Percentiles rank a stretch among this genome's conserved stretches.
These are phyloP conservation scores for Eubucco bourcierii DNA, from an alignment of 2,113 vertebrate genomes.

Conservation along the genomic window DNA sequence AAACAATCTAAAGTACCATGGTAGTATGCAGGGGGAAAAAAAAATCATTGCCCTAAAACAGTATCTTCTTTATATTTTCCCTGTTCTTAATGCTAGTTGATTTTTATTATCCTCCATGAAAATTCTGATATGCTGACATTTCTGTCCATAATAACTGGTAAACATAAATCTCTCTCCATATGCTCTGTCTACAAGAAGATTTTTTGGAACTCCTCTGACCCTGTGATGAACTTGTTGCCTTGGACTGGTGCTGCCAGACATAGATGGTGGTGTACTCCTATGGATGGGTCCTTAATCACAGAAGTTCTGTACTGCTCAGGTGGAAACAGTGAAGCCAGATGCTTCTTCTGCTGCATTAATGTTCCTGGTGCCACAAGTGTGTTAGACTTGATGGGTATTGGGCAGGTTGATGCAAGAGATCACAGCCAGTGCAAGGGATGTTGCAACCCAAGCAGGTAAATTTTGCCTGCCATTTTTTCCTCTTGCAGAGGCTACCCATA, in stretches of 20 bases:
- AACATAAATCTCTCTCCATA: neutral
- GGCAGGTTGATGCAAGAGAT: neutral
- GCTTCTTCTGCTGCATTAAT: accelerated
- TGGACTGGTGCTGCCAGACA: neutral
- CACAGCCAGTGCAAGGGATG: neutral
- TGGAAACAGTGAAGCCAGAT: neutral
- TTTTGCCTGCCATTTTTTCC: neutral
- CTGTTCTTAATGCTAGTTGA: neutral
- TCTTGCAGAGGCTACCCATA: neutral
- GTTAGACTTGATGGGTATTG: no score
- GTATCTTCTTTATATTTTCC: neutral
- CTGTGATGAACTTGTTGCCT: accelerated
- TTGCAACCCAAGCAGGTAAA: neutral
- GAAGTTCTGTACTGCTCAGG: neutral
- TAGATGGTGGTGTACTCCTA: neutral
- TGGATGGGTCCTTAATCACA: neutral
- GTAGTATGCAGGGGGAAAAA: neutral
- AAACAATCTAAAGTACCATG: neutral
- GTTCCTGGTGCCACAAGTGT: neutral
- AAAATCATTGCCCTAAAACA: neutral
- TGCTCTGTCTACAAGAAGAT: neutral
- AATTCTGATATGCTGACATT: neutral
- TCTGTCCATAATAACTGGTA: neutral
- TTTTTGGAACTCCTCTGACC: neutral
- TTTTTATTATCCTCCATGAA: neutral